Evolutionary conservation across 2,888 invertebrate species (phyloP).

Genomic region (Autographa gamma): DNA sequence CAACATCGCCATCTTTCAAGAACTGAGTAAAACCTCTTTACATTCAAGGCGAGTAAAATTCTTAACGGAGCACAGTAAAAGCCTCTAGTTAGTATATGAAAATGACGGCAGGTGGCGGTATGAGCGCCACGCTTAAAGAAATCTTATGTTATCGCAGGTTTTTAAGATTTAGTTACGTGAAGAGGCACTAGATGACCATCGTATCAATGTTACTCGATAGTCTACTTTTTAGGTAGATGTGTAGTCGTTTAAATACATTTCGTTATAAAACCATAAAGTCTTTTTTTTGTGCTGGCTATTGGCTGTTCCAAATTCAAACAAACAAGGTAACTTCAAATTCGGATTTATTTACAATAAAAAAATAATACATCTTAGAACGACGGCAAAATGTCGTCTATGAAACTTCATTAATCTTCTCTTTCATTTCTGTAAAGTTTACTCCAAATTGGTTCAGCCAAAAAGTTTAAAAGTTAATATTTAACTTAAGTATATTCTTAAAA

Average conservation of each 20-base stretch:
- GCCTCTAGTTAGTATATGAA: conserved; percentile 34
- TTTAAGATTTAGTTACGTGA: background rate
- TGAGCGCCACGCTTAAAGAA: background rate
- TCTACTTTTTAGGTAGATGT: background rate
- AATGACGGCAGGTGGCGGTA: conserved; percentile 56
- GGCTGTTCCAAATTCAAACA: too few relatives aligned
- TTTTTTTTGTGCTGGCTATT: too few relatives aligned
- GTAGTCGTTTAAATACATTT: background rate
- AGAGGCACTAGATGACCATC: background rate
- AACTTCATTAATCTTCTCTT: too few relatives aligned
- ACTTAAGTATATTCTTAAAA: too few relatives aligned
- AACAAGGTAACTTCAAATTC: too few relatives aligned
- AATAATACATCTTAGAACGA: too few relatives aligned
- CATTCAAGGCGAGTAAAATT: background rate
- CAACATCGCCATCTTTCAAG: conserved; percentile 44
- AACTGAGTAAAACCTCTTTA: background rate
- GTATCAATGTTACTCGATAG: background rate
- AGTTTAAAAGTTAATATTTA: too few relatives aligned
- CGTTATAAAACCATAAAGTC: background rate
- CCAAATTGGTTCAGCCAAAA: too few relatives aligned
- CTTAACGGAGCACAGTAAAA: conserved; percentile 14
- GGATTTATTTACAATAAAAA: too few relatives aligned
- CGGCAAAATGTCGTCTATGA: too few relatives aligned
- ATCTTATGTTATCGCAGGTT: background rate
- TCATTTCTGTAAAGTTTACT: too few relatives aligned